Base-by-base conservation (phyloP, 2,797 vertebrate species). In the Xiphophorus birchmanni region DNA sequence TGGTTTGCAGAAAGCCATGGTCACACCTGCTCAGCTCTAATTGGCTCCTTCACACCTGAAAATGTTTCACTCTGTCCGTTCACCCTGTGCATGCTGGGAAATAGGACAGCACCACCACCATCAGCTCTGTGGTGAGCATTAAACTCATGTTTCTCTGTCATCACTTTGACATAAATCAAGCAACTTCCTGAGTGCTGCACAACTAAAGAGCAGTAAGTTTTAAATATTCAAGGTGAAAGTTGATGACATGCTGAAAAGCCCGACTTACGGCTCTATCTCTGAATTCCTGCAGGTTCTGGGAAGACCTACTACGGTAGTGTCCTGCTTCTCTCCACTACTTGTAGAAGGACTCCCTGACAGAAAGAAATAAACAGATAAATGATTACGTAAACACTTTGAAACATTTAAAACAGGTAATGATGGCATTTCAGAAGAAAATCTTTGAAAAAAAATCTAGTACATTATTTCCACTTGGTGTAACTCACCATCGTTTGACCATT, bases 401-500 rank as follows among this genome's bases (percentile, higher is more conserved):
- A n/a, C 4, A 5, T 74, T 47, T 47, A 42, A 44, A 21, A 17
- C 40, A 6, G 18, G 73, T 32, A 32, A 32, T 29, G 26, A 5
- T 13, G 3, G 4, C 10, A 23, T 15, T 2, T 69, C 32, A 37
- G 17, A 65, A 35, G 21, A 52, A 65, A 63, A 63, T 35, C 58
- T n/a, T 58, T 12, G 1, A 13, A 29, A n/a, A 56, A 29, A 58
- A 58, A 29, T 58, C 56, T 29, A 29, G 13, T 8, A 18, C 15
- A 35, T 65, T n/a, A 7, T 35, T 75, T 13, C 40, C 4, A 72
- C 1, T 63, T 52, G 21, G 13, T 3, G 65, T 17, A 50, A 87
- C 97, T 97, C 91, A 99, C 98, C 98, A 0, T 98, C 96, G 12
- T 94, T 97, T 90, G 96, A 94, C 97, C 97, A 97, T 88, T 98